phyloP scores from a whole-genome alignment of 2,888 invertebrate species.

The Leucophenga maculata region DNA sequence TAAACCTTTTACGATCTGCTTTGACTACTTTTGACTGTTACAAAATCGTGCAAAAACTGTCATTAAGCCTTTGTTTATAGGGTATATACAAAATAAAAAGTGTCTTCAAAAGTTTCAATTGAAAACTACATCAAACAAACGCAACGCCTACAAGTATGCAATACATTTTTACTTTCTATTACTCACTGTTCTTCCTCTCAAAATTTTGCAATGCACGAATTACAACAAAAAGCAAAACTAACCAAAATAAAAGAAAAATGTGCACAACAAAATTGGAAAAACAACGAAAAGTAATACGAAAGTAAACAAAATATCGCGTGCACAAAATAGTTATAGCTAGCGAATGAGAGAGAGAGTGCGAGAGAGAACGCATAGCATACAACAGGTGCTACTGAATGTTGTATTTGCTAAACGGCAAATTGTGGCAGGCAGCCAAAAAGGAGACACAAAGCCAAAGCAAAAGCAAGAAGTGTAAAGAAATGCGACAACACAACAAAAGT shows the following conservation, averaged over 20 bases:
- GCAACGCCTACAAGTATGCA: neutral
- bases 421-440: neutral
- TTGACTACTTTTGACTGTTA: neutral
- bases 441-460: neutral
- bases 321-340: conserved; percentile 1
- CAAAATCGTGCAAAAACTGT: neutral
- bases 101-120: neutral
- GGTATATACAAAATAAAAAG: no score
- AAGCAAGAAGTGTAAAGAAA: neutral
- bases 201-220: neutral
- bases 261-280: neutral
- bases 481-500: neutral
- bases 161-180: neutral
- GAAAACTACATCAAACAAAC: neutral
- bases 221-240: conserved; percentile 10
- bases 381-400: conserved; percentile 6
- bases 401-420: neutral
- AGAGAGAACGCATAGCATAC: neutral
- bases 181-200: neutral
- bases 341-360: neutral
- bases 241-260: neutral
- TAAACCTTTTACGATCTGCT: neutral
- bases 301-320: conserved; percentile 24
- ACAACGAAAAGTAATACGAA: neutral
- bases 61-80: no score